Base-by-base conservation (phyloP, 2,888 invertebrate species). In the Pinctada fucata region DNA sequence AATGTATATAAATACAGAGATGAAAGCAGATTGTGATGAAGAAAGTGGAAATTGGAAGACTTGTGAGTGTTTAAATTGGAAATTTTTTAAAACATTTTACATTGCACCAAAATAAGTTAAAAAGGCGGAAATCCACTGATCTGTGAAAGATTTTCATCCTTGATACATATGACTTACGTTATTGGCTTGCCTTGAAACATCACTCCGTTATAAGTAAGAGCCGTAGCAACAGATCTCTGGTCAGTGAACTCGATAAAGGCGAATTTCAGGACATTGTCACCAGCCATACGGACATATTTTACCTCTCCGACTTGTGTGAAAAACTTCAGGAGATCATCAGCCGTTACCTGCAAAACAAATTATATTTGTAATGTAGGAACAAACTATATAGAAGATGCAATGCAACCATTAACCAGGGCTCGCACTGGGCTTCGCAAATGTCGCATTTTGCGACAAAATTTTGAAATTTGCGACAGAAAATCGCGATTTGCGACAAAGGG, bases 201-300 rank as follows among this genome's bases (percentile, higher is more conserved):
- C 76, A 93, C 91, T n/a, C 93, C 97, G 92, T 97, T 97, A 89
- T 98, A 93, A 69, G 93, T 93, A 50, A 99, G 93, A 0, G 97
- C 99, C 87, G 96, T 95, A 6, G 97, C 94, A 31, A 99, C 95
- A 86, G 96, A 96, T 16, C 96, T 95, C 92, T 99, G 99, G 85
- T 99, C 98, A 3, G 96, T 95, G 93, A 98, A 97, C 93, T 99
- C 99, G 78, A 99, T 94, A 89, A 99, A 94, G 2, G 97, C 97
- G 93, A 96, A 97, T 13, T 91, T 87, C 2, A 91, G 90, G 68
- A 95, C 95, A 48, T 95, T 95, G 88, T 97, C 96, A 71, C 96
- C 96, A 88, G 98, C 97, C 93, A 97, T 96, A 49, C 99, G 94
- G 76, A 97, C 94, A 92, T 98, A 99, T 92, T 99, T 99, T 0